These are phyloP conservation scores for Cactoblastis cactorum DNA, from an alignment of 2,888 invertebrate genomes.

Conservation along the genomic window DNA sequence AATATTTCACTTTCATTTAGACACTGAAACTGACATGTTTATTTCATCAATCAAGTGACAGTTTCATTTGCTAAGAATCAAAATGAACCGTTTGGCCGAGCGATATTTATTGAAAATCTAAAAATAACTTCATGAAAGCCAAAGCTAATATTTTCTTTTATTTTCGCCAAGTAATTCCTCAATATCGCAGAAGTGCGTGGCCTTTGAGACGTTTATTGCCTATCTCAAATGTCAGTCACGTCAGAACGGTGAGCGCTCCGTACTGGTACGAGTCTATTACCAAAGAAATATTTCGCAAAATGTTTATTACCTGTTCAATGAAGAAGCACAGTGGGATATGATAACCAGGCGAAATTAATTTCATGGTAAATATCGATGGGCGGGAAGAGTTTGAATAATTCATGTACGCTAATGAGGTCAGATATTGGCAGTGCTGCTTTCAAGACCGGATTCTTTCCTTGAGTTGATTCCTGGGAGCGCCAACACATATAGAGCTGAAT, in stretches of 20 bases:
- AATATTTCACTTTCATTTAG: neutral
- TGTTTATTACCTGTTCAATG: slow-evolving; percentile 39
- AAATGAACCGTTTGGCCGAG: neutral
- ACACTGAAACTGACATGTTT: neutral
- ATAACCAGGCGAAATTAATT: slow-evolving; percentile 13
- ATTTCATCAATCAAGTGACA: neutral
- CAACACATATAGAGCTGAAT: slow-evolving; percentile 29
- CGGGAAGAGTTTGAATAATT: slow-evolving; percentile 48
- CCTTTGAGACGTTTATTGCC: slow-evolving; percentile 42
- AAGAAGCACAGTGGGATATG: slow-evolving; percentile 23
- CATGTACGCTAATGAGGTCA: slow-evolving; percentile 46
- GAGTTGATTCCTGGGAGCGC: slow-evolving; percentile 37
- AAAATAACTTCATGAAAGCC: neutral
- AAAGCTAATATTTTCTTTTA: neutral
- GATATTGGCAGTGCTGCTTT: slow-evolving; percentile 40
- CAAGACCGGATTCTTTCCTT: slow-evolving; percentile 39
- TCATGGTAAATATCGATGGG: slow-evolving; percentile 23
- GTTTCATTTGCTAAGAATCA: neutral
- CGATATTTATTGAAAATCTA: neutral
- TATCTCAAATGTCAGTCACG: slow-evolving; percentile 58
- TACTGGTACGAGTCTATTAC: slow-evolving; percentile 56
- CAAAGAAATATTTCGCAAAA: slow-evolving; percentile 33
- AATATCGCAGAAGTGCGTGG: slow-evolving; percentile 24
- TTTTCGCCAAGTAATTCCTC: slow-evolving; percentile 8
- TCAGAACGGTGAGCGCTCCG: slow-evolving; percentile 49